Base-by-base conservation (phyloP, 2,888 invertebrate genomes). In the Amorpha juglandis region DNA sequence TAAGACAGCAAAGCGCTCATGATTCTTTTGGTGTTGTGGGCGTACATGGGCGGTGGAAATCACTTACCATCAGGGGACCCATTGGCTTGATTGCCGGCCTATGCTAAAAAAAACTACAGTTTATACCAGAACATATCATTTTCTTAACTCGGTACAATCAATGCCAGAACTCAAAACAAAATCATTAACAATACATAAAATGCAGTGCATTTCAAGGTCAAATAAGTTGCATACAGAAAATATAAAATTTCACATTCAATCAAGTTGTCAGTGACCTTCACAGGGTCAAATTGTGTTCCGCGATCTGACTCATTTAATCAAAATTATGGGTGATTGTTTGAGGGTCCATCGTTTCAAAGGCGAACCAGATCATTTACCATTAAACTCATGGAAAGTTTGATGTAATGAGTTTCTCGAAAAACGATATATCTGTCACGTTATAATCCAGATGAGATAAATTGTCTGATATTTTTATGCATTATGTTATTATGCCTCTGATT, bases 271-370 rank as follows among this genome's bases (percentile, higher is more conserved):
- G 63, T 68, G 69, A 74, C 77, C 74, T 77, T 64, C 68, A 2
- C 42, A 68, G 66, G 50, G 62, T 65, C 68, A 53, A 38, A 42
- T 8, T 62, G 63, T 48, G 71, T 78, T 78, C 78, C 78, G 71
- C 35, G 55, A 70, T 65, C 27, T 76, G 74, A 77, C 68, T 75
- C 72, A 71, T 58, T 65, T 65, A 21, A 68, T 69, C 67, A 35
- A 67, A 70, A 71, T 71, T 68, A 69, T 69, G 9, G 66, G 16
- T 67, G 67, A 68, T 66, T 35, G 62, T 62, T 12, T 48, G 55
- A 42, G 7, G 58, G 48, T 68, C 67, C 67, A 62, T 48, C n/a
- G 66, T 64, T 70, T 63, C 66, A 55, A 65, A 70, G 69, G 70
- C 65, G 35, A 63, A 38, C 64, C 14, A 63, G 63, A 35, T 48